Evolutionary conservation across 2,888 invertebrate species (phyloP), one percentile per base, ranked within the genome.

Genomic region (Cyclophora punctaria): DNA sequence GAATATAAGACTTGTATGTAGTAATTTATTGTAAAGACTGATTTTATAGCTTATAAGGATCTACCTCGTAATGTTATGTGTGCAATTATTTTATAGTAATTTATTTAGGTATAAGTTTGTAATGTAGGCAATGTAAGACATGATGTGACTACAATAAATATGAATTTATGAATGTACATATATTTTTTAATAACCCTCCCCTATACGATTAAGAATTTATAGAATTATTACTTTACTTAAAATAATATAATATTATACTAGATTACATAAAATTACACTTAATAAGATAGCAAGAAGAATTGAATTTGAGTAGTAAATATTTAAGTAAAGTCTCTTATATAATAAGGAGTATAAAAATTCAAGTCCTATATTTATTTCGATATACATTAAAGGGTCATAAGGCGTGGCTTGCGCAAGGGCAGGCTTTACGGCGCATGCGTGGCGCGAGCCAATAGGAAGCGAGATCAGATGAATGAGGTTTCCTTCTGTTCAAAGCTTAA

Each of bases 321-420:
- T 20, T 20, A 20, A 20, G 20, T 7, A 42, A 42, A 7, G 3
- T 42, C 7, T n/a, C 4, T 7, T 42, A 42, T 7, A 4, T 7
- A 42, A 41, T 41, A 41, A 41, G 5, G 3, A 41, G n/a, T 20
- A 1, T 20, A 20, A 20, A 20, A 20, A 20, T 20, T 20, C 1
- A 2, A 20, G 2, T 20, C 20, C 20, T 20, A 20, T 1, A 20
- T 20, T 41, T 5, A 5, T 3, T 41, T 41, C 3, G 41, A 20
- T 20, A 20, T 20, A 20, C 20, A 20, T 20, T 20, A 20, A 20
- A 20, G 20, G 20, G 20, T 20, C 20, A 20, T 20, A 20, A 63
- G 75, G 74, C 67, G 75, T 58, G 64, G 69, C 69, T 65, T 76
- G 76, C 74, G 75, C 73, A 66, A 58, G 62, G 69, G 71, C 56